Percentiles rank a stretch among this genome's conserved stretches.
Conservation (phyloP, 2,888 invertebrate species). For the Polyploca ridens region DNA sequence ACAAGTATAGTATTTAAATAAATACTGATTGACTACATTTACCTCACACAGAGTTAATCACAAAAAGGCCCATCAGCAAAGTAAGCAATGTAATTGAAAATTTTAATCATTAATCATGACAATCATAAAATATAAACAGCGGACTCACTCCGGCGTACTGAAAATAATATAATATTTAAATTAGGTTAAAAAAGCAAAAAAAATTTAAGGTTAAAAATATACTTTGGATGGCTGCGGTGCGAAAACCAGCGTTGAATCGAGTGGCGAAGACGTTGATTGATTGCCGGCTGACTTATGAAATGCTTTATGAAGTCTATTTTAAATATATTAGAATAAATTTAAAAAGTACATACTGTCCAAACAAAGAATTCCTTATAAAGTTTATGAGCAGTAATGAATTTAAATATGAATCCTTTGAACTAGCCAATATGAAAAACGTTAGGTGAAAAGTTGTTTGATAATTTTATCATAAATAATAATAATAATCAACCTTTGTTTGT, state of each 20-base stretch:
- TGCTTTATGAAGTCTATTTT: slow-evolving; percentile 11
- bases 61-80: neutral
- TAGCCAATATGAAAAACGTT: neutral
- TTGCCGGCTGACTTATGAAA: slow-evolving; percentile 17
- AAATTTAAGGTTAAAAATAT: slow-evolving; percentile 33
- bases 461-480: too few species aligned
- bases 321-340: slow-evolving; percentile 2
- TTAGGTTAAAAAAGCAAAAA: slow-evolving; percentile 24
- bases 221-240: slow-evolving; percentile 20
- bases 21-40: too few species aligned
- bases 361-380: neutral
- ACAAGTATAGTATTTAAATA: too few species aligned
- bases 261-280: slow-evolving; percentile 38
- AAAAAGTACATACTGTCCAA: neutral
- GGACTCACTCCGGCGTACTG: neutral
- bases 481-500: too few species aligned
- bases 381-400: too few species aligned
- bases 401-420: neutral
- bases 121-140: slow-evolving; percentile 26
- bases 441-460: too few species aligned
- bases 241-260: slow-evolving; percentile 13
- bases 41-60: neutral
- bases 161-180: slow-evolving; percentile 26
- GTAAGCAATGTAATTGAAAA: slow-evolving; percentile 17
- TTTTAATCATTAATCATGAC: slow-evolving; percentile 20